Conservation (phyloP, 2,888 invertebrate genomes). For the Pherbina coryleti region DNA sequence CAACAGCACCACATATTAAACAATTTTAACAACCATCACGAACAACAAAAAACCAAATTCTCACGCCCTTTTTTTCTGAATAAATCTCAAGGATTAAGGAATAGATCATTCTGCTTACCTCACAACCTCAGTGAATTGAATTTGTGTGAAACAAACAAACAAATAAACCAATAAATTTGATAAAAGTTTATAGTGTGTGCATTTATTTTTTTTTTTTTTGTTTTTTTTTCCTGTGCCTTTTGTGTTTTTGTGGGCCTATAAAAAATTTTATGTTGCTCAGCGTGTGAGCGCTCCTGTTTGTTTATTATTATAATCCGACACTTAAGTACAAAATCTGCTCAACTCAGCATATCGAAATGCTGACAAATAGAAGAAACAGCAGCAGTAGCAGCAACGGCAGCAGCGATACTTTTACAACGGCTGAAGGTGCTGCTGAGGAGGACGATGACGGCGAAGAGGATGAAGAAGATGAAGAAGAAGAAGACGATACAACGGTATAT, state of each 20-base stretch:
- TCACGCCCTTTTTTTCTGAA: too few relatives aligned
- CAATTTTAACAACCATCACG: too few relatives aligned
- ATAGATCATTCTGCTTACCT: not conserved
- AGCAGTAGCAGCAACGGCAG: conserved; percentile 35
- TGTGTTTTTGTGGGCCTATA: not conserved
- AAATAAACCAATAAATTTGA: not conserved
- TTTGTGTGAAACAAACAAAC: not conserved
- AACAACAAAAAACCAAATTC: too few relatives aligned
- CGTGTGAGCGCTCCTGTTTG: not conserved
- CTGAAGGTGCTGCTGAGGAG: conserved; percentile 37
- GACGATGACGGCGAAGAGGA: conserved; percentile 47
- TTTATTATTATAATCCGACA: not conserved
- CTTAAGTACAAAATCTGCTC: not conserved
- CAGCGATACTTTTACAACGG: conserved; percentile 34
- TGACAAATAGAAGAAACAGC: conserved; percentile 50
- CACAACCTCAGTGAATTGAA: not conserved
- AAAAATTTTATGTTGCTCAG: not conserved
- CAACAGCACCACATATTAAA: too few relatives aligned
- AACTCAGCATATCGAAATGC: conserved; percentile 51
- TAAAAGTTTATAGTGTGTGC: conserved; percentile 14
- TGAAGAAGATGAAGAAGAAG: conserved; percentile 47
- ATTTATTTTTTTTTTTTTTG: not conserved
- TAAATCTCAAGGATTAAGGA: too few relatives aligned
- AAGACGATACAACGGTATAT: conserved; percentile 57
- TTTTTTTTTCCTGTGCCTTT: not conserved